These are phyloP conservation scores for Mythimna ferrago DNA, from an alignment of 2,888 invertebrate genomes.

Conservation along the genomic window DNA sequence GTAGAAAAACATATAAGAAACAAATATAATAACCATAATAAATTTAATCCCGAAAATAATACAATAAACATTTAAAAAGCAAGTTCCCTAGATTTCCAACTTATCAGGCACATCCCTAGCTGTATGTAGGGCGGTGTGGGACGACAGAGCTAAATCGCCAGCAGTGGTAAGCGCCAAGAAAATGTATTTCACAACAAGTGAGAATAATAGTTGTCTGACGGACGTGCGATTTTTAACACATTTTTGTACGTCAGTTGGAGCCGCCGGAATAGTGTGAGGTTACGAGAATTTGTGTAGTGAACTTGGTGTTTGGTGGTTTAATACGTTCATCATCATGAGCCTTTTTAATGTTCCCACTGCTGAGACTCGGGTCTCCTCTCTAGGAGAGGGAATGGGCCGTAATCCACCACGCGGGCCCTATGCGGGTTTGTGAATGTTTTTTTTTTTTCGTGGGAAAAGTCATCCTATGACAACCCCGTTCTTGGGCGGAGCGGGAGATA, in stretches of 20 bases:
- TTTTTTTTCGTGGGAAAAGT: no score
- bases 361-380: no score
- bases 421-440: no score
- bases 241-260: conserved; percentile 64
- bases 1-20: no score
- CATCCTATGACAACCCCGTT: no score
- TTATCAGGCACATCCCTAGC: conserved; percentile 49
- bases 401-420: no score
- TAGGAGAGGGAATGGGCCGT: no score
- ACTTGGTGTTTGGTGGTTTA: not conserved
- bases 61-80: not conserved
- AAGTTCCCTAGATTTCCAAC: not conserved
- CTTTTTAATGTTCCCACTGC: no score
- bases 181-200: conserved; percentile 88
- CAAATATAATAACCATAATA: no score
- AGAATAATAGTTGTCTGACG: conserved; percentile 86
- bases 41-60: not conserved
- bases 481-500: no score
- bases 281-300: conserved; percentile 20
- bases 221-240: conserved; percentile 77
- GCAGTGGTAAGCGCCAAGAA: conserved; percentile 85
- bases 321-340: no score
- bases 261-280: conserved; percentile 1
- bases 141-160: conserved; percentile 87
- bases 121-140: conserved; percentile 59